Evolutionary conservation across 2,797 vertebrate species (phyloP).

Genomic region (Sardinella longiceps): DNA sequence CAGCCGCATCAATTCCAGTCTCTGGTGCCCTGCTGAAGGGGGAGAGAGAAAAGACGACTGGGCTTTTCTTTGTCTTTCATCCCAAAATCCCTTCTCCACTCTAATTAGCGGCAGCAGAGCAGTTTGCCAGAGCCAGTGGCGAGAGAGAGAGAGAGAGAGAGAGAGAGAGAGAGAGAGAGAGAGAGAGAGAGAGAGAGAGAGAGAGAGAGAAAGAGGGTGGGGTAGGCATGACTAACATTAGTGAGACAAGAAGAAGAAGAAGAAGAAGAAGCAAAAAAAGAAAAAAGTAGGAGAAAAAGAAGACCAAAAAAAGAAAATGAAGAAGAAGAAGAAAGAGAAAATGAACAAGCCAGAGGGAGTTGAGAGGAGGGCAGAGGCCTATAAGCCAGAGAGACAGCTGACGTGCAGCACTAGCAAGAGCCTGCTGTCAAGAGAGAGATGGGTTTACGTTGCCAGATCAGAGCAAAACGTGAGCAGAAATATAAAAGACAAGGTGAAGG

Average conservation of each 20-base stretch:
- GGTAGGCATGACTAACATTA: background rate
- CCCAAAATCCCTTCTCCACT: background rate
- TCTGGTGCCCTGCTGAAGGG: background rate
- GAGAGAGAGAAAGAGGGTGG: background rate
- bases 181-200: background rate
- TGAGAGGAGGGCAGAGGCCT: background rate
- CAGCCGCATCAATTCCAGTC: background rate
- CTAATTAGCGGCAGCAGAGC: background rate
- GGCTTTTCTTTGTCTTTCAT: background rate
- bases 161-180: slow-evolving; percentile 10
- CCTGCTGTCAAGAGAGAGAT: background rate
- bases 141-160: background rate
- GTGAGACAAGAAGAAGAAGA: background rate
- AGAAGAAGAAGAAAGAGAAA: background rate
- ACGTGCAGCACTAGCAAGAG: background rate
- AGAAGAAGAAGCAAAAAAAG: background rate
- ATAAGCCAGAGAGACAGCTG: background rate
- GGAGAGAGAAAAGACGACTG: background rate
- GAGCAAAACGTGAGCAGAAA: background rate
- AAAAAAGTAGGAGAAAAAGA: background rate
- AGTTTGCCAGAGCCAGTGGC: background rate
- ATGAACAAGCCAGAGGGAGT: background rate
- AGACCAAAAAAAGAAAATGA: background rate
- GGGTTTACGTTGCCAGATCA: background rate
- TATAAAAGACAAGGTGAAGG: background rate